Evolutionary conservation across 2,113 vertebrate species (phyloP).

Genomic region (Cyrtonyx montezumae): DNA sequence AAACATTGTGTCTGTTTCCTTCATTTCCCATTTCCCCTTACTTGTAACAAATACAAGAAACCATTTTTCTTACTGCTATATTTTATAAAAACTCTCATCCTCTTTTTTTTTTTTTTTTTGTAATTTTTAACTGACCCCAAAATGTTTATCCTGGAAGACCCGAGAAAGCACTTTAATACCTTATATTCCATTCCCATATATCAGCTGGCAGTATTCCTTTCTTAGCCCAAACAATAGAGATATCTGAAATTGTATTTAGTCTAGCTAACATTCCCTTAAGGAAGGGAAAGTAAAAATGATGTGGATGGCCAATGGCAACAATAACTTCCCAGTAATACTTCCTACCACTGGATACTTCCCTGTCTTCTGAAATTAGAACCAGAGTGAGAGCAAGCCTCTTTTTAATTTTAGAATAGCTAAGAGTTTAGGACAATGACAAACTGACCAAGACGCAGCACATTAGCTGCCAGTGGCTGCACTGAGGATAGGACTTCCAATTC

Average conservation of each 20-base stretch:
- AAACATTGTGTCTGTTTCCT: not conserved
- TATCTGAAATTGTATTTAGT: constrained; percentile 56
- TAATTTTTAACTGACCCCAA: not conserved
- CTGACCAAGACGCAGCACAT: not conserved
- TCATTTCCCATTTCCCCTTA: not conserved
- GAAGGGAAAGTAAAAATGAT: not conserved
- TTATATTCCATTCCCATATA: constrained; percentile 19
- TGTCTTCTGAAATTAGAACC: constrained; percentile 6
- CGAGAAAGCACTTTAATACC: not conserved
- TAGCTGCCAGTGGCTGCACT: not conserved
- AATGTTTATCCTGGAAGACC: not conserved
- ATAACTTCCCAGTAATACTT: not conserved
- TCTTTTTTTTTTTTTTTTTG: not conserved
- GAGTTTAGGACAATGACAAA: not conserved
- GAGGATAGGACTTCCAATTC: not conserved
- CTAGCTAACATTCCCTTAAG: constrained; percentile 43
- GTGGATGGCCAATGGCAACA: not conserved
- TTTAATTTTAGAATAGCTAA: not conserved
- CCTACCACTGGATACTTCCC: not conserved
- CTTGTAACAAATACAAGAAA: not conserved
- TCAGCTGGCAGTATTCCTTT: constrained; percentile 25
- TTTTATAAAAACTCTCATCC: not conserved
- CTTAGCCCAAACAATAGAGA: constrained; percentile 38
- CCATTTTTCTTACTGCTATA: not conserved
- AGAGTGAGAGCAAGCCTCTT: not conserved